Evolutionary conservation across 2,113 vertebrate species (phyloP), one percentile per base, ranked within the genome.

Genomic region (Platysteira castanea): DNA sequence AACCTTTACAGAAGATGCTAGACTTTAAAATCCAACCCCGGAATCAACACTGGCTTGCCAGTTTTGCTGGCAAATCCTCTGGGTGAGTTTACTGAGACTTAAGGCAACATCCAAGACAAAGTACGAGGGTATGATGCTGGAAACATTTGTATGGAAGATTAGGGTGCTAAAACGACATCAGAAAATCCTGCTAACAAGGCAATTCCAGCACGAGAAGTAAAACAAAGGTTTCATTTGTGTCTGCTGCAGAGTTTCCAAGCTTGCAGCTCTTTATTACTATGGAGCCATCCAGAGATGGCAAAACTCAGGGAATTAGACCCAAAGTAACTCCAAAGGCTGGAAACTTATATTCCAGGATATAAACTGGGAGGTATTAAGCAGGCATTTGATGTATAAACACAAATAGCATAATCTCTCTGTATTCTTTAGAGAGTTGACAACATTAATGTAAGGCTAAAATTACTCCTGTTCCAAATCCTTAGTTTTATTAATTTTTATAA

Each of bases 401-500:
- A 97, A 97, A 97, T 71, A 97, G 90, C 54, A 96, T 97, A 98
- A 98, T 97, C 95, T 95, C 33, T 83, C 60, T 89, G 46, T 89
- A 86, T 96, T 97, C 92, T 95, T 97, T 84, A 91, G 96, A 96
- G 69, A 95, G 82, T 74, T 85, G 37, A 77, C 76, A 93, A 84
- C 88, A 86, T 92, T 97, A 97, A 77, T 47, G 77, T 95, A 97
- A 97, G 95, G 93, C 93, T 95, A 95, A 98, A 98, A 98, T 97
- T 95, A 98, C 95, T 95, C 91, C 41, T 94, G 81, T 93, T 94
- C 49, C 73, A 97, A 98, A 97, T 98, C 94, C 71, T 71, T 82
- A 86, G 85, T 96, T 96, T 96, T 97, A 97, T 97, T 98, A 96
- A 98, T 98, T 98, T 97, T 97, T 89, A 96, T 95, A 96, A 98